phyloP scores from a whole-genome alignment of 1,140 invertebrate genomes.

The Lucilia cuprina region DNA sequence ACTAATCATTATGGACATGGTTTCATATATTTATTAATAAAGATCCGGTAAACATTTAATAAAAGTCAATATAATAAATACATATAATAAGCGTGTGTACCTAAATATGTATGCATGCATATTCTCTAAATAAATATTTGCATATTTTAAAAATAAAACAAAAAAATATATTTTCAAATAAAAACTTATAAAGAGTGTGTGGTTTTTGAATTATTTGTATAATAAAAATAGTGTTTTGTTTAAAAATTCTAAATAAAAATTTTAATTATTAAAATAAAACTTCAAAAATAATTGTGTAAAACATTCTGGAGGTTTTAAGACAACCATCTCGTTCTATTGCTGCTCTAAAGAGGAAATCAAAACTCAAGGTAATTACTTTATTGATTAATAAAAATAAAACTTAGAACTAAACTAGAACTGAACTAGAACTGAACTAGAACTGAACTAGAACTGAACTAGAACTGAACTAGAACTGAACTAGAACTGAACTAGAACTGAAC shows the following conservation, averaged over 20 bases:
- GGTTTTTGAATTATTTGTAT: neutral
- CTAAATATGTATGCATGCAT: too few species aligned
- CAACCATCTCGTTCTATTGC: conserved; percentile 61
- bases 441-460: too few species aligned
- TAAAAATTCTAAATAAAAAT: neutral
- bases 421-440: too few species aligned
- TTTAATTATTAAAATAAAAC: neutral
- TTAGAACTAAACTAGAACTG: too few species aligned
- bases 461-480: too few species aligned
- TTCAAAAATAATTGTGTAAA: neutral
- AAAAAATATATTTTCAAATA: neutral
- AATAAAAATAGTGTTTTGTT: neutral
- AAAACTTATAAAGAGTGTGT: neutral
- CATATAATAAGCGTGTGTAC: too few species aligned
- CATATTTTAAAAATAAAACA: neutral
- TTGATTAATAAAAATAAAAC: too few species aligned
- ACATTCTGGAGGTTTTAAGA: conserved; percentile 56
- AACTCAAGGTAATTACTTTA: conserved; percentile 54
- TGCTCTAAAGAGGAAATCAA: conserved; percentile 61
- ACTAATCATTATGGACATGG: neutral
- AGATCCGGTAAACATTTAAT: too few species aligned
- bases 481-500: too few species aligned
- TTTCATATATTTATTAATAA: too few species aligned
- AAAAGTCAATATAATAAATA: too few species aligned
- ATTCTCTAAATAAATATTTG: too few species aligned